phyloP scores from a whole-genome alignment of 2,797 vertebrate species.

The Acridotheres tristis region DNA sequence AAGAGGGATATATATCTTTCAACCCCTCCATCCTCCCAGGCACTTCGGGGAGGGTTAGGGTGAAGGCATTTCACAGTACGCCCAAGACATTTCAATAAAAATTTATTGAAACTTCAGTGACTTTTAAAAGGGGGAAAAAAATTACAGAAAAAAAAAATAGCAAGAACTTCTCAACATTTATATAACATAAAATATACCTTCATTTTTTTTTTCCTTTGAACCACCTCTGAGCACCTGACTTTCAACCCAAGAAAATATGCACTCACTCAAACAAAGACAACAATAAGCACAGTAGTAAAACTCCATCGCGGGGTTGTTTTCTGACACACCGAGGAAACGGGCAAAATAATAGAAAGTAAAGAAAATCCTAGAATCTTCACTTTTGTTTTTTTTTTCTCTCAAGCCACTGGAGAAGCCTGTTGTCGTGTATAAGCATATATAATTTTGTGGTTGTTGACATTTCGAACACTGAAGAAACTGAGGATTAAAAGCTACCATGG shows the following conservation, averaged over 20 bases:
- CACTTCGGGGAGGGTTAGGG: not conserved
- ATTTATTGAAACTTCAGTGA: slow-evolving; percentile 95
- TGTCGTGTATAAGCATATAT: slow-evolving; percentile 63
- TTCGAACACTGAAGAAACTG: slow-evolving; percentile 73
- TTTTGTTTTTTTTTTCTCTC: not conserved
- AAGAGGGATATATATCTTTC: not conserved
- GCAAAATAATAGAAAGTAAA: slow-evolving; percentile 42
- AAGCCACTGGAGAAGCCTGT: slow-evolving; percentile 83
- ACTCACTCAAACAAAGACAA: slow-evolving; percentile 65
- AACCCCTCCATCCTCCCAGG: not conserved
- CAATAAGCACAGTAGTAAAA: slow-evolving; percentile 76
- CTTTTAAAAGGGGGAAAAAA: slow-evolving; percentile 77
- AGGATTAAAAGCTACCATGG: slow-evolving; percentile 80
- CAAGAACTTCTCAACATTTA: slow-evolving; percentile 81
- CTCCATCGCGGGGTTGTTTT: slow-evolving; percentile 58
- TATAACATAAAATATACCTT: slow-evolving; percentile 90
- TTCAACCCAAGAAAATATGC: slow-evolving; percentile 72
- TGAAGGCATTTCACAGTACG: slow-evolving; percentile 63
- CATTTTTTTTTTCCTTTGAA: slow-evolving; percentile 74
- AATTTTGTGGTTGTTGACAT: not conserved
- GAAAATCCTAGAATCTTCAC: slow-evolving; percentile 16
- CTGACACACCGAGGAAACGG: slow-evolving; percentile 69
- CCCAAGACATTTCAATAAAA: slow-evolving; percentile 84
- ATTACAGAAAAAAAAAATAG: slow-evolving; percentile 78
- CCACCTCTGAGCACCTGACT: slow-evolving; percentile 82